Evolutionary conservation across 2,797 vertebrate species (phyloP).

Genomic region (Kryptolebias ocellatus): DNA sequence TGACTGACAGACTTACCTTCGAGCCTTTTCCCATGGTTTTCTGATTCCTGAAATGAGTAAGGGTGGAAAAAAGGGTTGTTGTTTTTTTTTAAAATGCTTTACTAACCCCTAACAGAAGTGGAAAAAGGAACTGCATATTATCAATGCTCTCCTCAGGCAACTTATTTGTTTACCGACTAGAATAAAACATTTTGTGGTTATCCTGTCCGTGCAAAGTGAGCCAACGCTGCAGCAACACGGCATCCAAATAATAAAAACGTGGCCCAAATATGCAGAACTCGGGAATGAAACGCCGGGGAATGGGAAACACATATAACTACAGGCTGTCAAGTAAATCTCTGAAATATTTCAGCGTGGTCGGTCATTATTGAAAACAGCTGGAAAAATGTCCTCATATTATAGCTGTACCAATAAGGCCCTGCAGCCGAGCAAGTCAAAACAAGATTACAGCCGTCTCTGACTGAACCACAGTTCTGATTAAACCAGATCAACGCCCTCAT

Average conservation of each 20-base stretch:
- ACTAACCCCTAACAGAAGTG: neutral
- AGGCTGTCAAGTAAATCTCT: constrained; percentile 1
- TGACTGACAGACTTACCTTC: constrained; percentile 4
- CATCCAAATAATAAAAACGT: constrained; percentile 22
- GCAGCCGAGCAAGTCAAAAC: neutral
- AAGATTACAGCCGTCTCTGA: neutral
- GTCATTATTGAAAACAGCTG: neutral
- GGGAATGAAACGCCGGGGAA: neutral
- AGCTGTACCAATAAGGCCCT: neutral
- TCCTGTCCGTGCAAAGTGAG: neutral
- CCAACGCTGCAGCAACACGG: neutral
- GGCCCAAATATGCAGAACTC: constrained; percentile 32
- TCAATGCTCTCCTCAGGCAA: no score
- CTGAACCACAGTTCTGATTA: neutral
- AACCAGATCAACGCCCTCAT: neutral
- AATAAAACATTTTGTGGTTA: neutral
- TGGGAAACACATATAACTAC: neutral
- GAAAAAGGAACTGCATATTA: no score
- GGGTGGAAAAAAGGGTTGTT: neutral
- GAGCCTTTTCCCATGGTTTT: constrained; percentile 5
- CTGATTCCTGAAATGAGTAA: neutral
- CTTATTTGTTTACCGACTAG: neutral
- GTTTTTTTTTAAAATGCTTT: neutral
- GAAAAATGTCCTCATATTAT: neutral
- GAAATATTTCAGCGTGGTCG: neutral